Conservation (phyloP, 2,888 invertebrate species). For the Microctonus hyperodae region DNA sequence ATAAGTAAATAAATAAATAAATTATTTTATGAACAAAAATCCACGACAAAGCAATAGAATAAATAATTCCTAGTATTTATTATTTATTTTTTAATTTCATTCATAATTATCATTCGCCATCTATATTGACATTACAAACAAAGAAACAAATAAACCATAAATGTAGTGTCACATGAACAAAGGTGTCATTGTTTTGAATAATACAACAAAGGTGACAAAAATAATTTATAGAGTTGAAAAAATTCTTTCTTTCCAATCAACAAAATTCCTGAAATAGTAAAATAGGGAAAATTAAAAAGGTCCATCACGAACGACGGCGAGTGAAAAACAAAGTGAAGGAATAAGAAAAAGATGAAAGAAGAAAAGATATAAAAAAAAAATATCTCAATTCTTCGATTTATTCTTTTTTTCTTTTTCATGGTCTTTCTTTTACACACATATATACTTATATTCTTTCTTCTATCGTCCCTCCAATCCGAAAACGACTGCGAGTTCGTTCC, state of each 20-base stretch:
- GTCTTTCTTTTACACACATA: too few species aligned
- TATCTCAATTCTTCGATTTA: conserved; percentile 3
- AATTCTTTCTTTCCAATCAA: background rate
- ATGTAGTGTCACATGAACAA: background rate
- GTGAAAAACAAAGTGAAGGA: background rate
- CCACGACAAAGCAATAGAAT: too few species aligned
- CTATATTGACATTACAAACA: background rate
- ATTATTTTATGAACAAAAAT: too few species aligned
- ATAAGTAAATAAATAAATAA: background rate
- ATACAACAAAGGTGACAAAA: background rate
- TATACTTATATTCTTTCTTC: conserved; percentile 6
- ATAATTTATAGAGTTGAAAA: background rate
- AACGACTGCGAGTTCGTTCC: conserved; percentile 40
- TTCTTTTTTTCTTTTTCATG: background rate
- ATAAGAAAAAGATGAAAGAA: background rate
- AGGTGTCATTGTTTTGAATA: background rate
- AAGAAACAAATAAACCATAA: background rate
- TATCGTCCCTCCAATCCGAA: conserved; percentile 12
- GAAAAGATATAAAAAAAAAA: background rate
- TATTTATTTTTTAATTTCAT: too few species aligned
- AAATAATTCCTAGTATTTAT: too few species aligned
- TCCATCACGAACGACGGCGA: too few species aligned
- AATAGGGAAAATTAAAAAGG: too few species aligned
- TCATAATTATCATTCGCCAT: background rate
- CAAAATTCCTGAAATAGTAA: too few species aligned